Base-by-base conservation (phyloP, 2,113 vertebrate genomes). In the Galemys pyrenaicus region DNA sequence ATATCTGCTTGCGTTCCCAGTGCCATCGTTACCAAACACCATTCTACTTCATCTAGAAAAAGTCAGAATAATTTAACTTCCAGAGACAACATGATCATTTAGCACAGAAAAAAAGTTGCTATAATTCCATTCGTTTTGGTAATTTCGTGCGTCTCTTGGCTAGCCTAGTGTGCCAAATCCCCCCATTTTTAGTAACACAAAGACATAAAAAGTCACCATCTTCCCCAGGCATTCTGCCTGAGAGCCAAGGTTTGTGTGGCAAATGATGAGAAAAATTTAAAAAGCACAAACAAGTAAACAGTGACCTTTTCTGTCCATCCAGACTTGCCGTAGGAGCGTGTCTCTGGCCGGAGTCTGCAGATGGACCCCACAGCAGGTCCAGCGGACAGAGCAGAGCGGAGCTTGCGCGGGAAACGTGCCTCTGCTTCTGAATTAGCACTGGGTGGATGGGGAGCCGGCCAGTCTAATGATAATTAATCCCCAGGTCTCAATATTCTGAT, bases 121-220 rank as follows among this genome's bases (percentile, higher is more conserved):
- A 13, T 16, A 2, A 5, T 6, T 65, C 19, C 30, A 6, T 54
- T 65, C 9, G 0, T 12, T 60, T 64, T n/a, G 9, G 54, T 39
- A 44, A 30, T 91, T 32, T 19, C 17, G 4, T 22, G 5, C 17
- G 46, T 24, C 65, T 78, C 65, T 17, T 12, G 24, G 1, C 32
- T 26, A 13, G 10, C 46, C 24, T 28, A 8, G 32, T 13, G 0
- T 28, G 24, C 26, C 16, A n/a, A 41, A 9, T 35, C 62, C 62
- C 62, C n/a, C 8, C 7, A 0, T 20, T 1, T 10, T 56, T 39
- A 17, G 35, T 30, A 3, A 15, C 19, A 37, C 6, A n/a, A 44
- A 90, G 51, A 39, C 8, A 12, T 10, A 6, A 17, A 64, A 35
- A 28, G 37, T 17, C 54, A 81, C 24, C n/a, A 0, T 35, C 10